Evolutionary conservation across 1,140 invertebrate species (phyloP).

Genomic region (Dendrolimus punctatus): DNA sequence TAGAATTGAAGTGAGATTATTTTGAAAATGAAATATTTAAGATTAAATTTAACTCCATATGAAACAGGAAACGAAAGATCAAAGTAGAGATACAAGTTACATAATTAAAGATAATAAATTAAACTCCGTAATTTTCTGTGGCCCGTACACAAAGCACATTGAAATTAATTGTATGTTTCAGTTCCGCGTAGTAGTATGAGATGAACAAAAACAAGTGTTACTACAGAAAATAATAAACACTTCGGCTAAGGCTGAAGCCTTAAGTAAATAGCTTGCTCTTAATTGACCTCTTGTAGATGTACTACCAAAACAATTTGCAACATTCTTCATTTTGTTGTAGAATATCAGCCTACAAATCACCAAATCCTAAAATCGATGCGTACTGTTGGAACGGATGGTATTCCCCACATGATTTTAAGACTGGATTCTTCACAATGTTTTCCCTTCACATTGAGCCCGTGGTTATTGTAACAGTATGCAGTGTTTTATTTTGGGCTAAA

Average conservation of each 20-base stretch:
- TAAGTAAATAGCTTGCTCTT: conserved; percentile 7
- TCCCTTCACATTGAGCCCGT: too few species aligned
- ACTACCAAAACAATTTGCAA: too few species aligned
- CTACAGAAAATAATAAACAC: conserved; percentile 11
- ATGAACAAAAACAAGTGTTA: conserved; percentile 18
- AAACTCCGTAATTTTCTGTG: conserved; percentile 18
- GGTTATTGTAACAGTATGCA: too few species aligned
- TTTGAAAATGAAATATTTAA: not conserved
- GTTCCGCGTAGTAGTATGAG: conserved; percentile 4
- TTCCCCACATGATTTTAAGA: too few species aligned
- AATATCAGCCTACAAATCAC: not conserved
- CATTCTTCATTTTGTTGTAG: too few species aligned
- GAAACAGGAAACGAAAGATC: conserved; percentile 9
- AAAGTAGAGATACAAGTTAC: conserved; percentile 8
- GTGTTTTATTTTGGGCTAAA: too few species aligned
- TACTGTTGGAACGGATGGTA: too few species aligned
- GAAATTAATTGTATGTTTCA: conserved; percentile 21
- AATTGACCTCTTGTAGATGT: too few species aligned
- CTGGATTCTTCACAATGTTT: too few species aligned
- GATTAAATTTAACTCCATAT: not conserved
- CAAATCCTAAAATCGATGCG: too few species aligned
- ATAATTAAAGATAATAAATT: conserved; percentile 17
- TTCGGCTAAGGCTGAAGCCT: conserved; percentile 9
- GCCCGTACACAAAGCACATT: conserved; percentile 16
- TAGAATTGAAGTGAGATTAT: too few species aligned